Conservation (phyloP, 2,888 invertebrate genomes). For the Diaphora mendica region DNA sequence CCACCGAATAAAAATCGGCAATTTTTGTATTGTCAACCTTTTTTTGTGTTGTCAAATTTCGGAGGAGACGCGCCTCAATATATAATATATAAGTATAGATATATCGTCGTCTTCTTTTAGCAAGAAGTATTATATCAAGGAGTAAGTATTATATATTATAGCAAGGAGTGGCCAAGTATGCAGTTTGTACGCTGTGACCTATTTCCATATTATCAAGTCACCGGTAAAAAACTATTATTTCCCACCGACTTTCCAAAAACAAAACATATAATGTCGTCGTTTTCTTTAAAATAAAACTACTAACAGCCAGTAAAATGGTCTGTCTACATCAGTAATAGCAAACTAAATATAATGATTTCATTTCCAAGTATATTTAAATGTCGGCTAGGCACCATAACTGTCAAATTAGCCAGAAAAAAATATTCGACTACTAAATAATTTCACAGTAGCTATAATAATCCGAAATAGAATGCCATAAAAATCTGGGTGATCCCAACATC, state of each 20-base stretch:
- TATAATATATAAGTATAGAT: too few species aligned
- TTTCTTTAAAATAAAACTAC: neutral
- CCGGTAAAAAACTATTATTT: neutral
- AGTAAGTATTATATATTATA: too few species aligned
- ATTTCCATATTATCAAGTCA: neutral
- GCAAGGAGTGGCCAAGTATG: too few species aligned
- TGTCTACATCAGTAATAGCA: neutral
- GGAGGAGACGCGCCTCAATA: too few species aligned
- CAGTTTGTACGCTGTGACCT: neutral
- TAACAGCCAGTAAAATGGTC: neutral
- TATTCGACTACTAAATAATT: constrained; percentile 15
- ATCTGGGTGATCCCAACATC: constrained; percentile 21
- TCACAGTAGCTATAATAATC: constrained; percentile 31
- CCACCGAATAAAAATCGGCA: too few species aligned
- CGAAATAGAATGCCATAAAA: constrained; percentile 39
- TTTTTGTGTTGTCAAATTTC: too few species aligned
- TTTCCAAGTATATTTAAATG: neutral
- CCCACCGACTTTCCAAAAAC: neutral
- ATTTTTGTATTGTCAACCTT: too few species aligned
- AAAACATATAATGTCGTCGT: neutral
- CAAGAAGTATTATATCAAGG: neutral
- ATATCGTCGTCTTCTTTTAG: too few species aligned
- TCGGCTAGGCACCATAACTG: constrained; percentile 12
- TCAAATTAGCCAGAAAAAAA: constrained; percentile 12
- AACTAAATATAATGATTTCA: neutral